A percentile compares a stretch with the other conserved stretches of the same genome.
Conservation (phyloP, 2,797 vertebrate genomes). For the Typhlichthys eigenmanni region DNA sequence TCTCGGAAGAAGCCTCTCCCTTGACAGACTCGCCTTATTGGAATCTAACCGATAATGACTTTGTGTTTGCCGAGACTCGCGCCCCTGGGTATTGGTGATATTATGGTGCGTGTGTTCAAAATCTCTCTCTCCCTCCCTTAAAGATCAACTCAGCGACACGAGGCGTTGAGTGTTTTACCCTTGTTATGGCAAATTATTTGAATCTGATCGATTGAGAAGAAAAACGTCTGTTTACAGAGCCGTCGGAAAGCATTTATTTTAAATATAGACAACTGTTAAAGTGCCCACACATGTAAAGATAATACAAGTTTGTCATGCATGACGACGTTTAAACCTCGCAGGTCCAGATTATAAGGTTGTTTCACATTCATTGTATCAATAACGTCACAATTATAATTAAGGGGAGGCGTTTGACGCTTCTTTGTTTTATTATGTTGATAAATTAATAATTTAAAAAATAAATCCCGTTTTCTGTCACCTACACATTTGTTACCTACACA, state of each 20-base stretch:
- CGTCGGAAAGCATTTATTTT: constrained; percentile 12
- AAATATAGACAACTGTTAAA: constrained; percentile 17
- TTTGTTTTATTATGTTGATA: background rate
- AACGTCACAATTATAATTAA: background rate
- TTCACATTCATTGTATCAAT: background rate
- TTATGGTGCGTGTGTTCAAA: constrained; percentile 61
- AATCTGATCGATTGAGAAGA: constrained; percentile 63
- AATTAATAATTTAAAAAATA: no score
- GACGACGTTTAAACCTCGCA: background rate
- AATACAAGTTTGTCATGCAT: background rate
- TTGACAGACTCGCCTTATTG: constrained; percentile 76
- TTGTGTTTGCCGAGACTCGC: constrained; percentile 73
- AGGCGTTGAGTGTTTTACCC: constrained; percentile 55
- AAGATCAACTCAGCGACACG: constrained; percentile 65
- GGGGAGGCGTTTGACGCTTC: background rate
- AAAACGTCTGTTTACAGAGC: constrained; percentile 34
- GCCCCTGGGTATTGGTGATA: constrained; percentile 65
- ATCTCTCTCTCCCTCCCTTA: constrained; percentile 44
- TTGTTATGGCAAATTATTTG: constrained; percentile 66
- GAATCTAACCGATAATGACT: constrained; percentile 80
- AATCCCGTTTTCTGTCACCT: background rate
- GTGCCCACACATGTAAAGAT: constrained; percentile 2
- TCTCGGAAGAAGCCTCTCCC: constrained; percentile 71
- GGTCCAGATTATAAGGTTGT: background rate
- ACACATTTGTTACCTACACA: background rate